A percentile compares a stretch with the other conserved stretches of the same genome.
These are phyloP conservation scores for Pygoscelis adeliae DNA, from an alignment of 2,113 vertebrate species.

Conservation along the genomic window DNA sequence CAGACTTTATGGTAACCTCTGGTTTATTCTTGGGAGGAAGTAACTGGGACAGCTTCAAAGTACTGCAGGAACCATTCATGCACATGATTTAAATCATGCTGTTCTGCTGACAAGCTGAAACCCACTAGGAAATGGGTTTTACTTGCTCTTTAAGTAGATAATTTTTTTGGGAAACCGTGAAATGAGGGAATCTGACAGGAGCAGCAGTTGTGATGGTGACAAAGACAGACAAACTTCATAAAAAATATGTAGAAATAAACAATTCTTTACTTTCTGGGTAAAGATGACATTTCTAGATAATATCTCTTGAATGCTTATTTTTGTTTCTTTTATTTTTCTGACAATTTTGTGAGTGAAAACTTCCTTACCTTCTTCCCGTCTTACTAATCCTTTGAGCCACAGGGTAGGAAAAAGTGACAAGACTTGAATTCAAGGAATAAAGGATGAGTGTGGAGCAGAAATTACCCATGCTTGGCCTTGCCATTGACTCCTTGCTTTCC, in stretches of 20 bases:
- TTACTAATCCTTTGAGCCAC: neutral
- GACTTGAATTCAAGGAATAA: neutral
- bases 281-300: neutral
- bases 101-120: slow-evolving; percentile 12
- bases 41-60: neutral
- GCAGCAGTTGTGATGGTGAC: neutral
- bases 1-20: neutral
- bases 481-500: neutral
- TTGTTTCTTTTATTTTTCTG: neutral
- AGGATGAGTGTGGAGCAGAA: neutral
- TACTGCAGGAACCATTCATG: neutral
- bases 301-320: neutral
- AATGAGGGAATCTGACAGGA: slow-evolving; percentile 13
- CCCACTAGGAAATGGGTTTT: slow-evolving; percentile 21
- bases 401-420: neutral
- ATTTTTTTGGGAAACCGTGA: neutral
- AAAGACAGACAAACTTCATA: neutral
- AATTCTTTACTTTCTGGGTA: neutral
- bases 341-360: neutral
- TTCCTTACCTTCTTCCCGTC: neutral
- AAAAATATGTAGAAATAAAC: neutral
- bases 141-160: slow-evolving; percentile 7
- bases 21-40: neutral
- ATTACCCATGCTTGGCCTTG: neutral
- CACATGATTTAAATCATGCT: neutral